These are phyloP conservation scores for Papilio glaucus DNA, from an alignment of 1,140 invertebrate species.

Conservation along the genomic window DNA sequence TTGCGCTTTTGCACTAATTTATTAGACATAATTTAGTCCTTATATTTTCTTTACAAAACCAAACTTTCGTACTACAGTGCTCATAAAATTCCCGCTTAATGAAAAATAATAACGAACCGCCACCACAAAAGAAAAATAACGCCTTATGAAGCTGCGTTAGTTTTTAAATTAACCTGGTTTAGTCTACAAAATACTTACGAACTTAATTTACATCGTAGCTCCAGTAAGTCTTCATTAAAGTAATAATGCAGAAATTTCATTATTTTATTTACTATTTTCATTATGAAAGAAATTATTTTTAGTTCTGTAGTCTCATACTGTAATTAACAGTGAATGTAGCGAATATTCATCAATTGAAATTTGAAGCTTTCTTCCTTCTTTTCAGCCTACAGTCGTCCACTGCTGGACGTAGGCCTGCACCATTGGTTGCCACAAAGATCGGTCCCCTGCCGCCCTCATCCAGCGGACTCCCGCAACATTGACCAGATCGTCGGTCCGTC, in stretches of 20 bases:
- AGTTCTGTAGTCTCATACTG: background rate
- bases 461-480: too few species aligned
- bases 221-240: slow-evolving; percentile 13
- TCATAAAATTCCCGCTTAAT: slow-evolving; percentile 15
- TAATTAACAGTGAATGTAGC: too few species aligned
- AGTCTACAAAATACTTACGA: slow-evolving; percentile 10
- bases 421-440: too few species aligned
- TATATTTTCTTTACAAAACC: background rate
- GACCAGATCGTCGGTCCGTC: too few species aligned
- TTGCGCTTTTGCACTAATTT: too few species aligned
- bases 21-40: too few species aligned
- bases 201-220: slow-evolving; percentile 5
- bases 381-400: too few species aligned
- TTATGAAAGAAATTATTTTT: background rate
- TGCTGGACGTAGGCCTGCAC: too few species aligned
- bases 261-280: background rate
- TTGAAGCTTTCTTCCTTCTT: too few species aligned
- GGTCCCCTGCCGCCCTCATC: too few species aligned
- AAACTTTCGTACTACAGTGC: background rate
- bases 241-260: background rate
- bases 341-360: too few species aligned
- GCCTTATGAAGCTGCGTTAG: slow-evolving; percentile 9
- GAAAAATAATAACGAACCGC: background rate
- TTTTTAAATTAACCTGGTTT: slow-evolving; percentile 5
- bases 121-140: slow-evolving; percentile 1